phyloP scores from a whole-genome alignment of 2,888 invertebrate species.

The Microplitis deprimator region DNA sequence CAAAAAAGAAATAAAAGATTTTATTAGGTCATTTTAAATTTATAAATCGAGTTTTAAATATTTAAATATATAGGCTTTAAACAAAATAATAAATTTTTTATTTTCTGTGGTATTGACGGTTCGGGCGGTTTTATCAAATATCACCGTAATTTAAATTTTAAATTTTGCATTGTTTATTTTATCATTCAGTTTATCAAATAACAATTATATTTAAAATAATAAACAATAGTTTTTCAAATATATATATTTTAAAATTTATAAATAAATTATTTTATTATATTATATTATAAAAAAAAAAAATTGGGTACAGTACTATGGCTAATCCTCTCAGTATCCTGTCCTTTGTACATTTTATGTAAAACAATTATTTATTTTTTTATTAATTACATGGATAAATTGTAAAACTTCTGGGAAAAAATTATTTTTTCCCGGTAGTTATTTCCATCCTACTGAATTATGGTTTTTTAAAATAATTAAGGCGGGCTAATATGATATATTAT shows the following conservation, averaged over 20 bases:
- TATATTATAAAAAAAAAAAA: constrained; percentile 40
- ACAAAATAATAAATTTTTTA: constrained; percentile 56
- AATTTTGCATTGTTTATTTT: neutral
- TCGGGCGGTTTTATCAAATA: constrained; percentile 13
- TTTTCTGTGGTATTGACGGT: constrained; percentile 60
- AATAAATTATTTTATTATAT: constrained; percentile 45
- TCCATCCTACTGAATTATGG: no score
- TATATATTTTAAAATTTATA: constrained; percentile 37
- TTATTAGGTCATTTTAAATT: constrained; percentile 67
- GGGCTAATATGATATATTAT: no score
- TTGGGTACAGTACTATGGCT: neutral
- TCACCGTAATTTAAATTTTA: neutral
- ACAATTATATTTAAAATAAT: neutral
- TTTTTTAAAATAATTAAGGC: no score
- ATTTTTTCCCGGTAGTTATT: no score
- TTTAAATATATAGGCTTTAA: constrained; percentile 52
- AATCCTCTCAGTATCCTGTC: no score
- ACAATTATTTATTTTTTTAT: no score
- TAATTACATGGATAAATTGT: no score
- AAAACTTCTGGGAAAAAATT: no score
- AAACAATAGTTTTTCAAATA: constrained; percentile 8
- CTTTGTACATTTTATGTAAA: no score
- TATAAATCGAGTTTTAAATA: constrained; percentile 62
- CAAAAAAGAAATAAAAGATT: constrained; percentile 64
- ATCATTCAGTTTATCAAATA: neutral